Evolutionary conservation across 53 echinoderm and acorn worm genomes (phyloP), one percentile per base, ranked within the genome.

Genomic region (Echinometra lucunter): DNA sequence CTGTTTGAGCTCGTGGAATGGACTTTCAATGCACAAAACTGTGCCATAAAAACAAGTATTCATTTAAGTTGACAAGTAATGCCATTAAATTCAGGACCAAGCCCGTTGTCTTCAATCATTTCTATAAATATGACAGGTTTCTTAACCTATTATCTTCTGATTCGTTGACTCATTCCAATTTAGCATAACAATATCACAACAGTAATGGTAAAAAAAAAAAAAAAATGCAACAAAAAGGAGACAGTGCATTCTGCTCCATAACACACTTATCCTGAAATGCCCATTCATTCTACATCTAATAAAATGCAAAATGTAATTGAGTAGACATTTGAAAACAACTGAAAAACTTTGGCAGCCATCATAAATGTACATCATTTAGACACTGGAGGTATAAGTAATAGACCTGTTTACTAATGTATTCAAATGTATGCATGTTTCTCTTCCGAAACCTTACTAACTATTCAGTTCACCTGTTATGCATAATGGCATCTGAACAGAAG

Each of bases 211-310:
- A 78, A 40, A 78, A 37, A 38, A 40, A 38, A 78, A 78, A 18
- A 78, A 19, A 40, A 4, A 4, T 38, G 37, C 35, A 78, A 78
- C 78, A 78, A 78, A 78, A 75, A 18, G 8, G 4, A 42, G 78
- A 78, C 42, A 18, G 49, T 47, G 85, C 85, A 47, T 19, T 28
- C 2, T 27, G 49, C 85, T 49, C 12, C n/a, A n/a, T 85, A 47
- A 28, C 85, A 85, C 28, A 85, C 28, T 47, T 3, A 19, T 85
- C 85, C 27, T 21, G 30, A 85, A 85, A 85, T 85, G 85, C 85
- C 49, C 85, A 85, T 85, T 85, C 85, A 85, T 85, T 85, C 35
- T 12, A 30, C 72, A 72, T 13, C 37, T 18, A 0, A 21, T 42
- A 69, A 32, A 69, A 6, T 32, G 9, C 19, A 1, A 66, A 2